phyloP scores from a whole-genome alignment of 2,888 invertebrate genomes.

The Sepiola atlantica region DNA sequence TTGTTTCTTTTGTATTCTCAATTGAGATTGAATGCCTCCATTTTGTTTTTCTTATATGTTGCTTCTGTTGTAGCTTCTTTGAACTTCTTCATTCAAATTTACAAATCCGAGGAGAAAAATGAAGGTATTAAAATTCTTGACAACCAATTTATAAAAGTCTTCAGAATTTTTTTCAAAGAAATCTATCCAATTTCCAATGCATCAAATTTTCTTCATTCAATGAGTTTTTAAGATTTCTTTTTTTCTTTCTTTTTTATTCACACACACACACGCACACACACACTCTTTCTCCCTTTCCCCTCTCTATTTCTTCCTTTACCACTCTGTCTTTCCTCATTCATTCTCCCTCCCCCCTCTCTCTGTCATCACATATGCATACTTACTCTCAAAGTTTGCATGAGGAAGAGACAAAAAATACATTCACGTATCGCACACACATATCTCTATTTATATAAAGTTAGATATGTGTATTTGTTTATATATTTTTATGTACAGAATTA shows the following conservation, averaged over 20 bases:
- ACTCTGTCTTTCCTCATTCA: neutral
- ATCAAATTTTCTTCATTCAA: neutral
- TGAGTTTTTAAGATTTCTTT: neutral
- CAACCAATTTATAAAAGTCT: neutral
- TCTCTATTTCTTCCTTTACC: neutral
- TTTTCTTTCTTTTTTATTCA: neutral
- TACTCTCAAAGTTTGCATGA: neutral
- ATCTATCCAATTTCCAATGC: neutral
- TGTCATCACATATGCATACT: neutral
- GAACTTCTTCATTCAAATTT: neutral
- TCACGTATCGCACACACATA: no score
- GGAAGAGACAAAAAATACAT: no score
- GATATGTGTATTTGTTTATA: no score
- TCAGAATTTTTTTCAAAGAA: neutral
- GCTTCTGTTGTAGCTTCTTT: neutral
- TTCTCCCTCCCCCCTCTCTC: neutral
- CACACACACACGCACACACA: no score
- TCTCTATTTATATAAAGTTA: no score
- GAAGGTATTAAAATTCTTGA: neutral
- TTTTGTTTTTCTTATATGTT: neutral
- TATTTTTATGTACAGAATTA: no score
- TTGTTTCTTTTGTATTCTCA: neutral
- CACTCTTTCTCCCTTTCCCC: neutral
- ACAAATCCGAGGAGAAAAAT: neutral
- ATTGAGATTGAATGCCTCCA: neutral